These are phyloP conservation scores for Tetropium fuscum DNA, from an alignment of 2,888 invertebrate species.

Conservation along the genomic window DNA sequence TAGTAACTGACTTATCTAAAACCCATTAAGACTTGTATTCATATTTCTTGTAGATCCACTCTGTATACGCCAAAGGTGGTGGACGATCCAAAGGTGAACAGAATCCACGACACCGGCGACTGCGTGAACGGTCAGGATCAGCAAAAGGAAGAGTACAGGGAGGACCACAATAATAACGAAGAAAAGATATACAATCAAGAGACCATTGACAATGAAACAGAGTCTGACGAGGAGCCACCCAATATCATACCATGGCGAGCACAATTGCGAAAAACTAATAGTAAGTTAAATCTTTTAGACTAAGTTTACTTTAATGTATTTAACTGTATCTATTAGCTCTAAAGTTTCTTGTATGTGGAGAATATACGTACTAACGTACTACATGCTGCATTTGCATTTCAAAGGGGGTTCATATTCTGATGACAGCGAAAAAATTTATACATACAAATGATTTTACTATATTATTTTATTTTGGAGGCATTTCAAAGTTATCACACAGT, in stretches of 20 bases:
- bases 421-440: no score
- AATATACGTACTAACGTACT: no score
- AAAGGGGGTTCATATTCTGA: no score
- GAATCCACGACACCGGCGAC: conserved; percentile 62
- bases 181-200: conserved; percentile 48
- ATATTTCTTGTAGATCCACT: conserved; percentile 69
- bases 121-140: conserved; percentile 65
- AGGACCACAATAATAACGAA: conserved; percentile 64
- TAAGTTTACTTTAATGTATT: conserved; percentile 49
- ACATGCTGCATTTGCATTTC: no score
- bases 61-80: conserved; percentile 79
- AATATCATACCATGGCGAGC: conserved; percentile 90
- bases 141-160: conserved; percentile 52
- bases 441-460: no score
- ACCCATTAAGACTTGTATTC: no score
- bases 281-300: conserved; percentile 86
- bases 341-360: not conserved
- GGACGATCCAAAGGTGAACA: conserved; percentile 69
- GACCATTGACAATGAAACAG: conserved; percentile 47
- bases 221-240: conserved; percentile 68
- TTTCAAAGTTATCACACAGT: no score
- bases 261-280: conserved; percentile 89
- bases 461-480: no score
- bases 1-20: conserved; percentile 59
- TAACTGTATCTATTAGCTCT: not conserved